Evolutionary conservation across 2,797 vertebrate genomes (phyloP).

Genomic region (Crocodylus rhombifer): DNA sequence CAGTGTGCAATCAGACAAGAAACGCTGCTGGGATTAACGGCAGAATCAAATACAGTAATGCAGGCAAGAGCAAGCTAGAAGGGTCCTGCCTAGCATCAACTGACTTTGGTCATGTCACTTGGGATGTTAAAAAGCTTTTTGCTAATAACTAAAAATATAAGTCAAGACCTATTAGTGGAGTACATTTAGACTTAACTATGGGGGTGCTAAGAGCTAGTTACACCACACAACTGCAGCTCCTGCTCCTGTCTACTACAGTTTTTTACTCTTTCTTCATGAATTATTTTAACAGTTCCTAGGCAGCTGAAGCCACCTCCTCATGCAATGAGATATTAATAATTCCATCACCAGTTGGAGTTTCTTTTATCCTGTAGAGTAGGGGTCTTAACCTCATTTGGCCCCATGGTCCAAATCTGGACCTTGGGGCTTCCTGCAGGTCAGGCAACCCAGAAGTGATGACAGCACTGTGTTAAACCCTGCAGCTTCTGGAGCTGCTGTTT

Average conservation of each 20-base stretch:
- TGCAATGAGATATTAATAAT: neutral
- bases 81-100: neutral
- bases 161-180: neutral
- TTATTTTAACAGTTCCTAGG: neutral
- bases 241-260: neutral
- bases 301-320: neutral
- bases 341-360: neutral
- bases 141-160: neutral
- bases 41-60: neutral
- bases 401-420: no score
- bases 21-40: neutral
- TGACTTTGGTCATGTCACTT: neutral
- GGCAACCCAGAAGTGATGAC: no score
- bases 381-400: no score
- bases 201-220: neutral
- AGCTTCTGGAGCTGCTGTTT: no score
- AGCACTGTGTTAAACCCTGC: no score
- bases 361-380: neutral
- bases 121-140: neutral
- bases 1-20: accelerated
- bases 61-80: neutral
- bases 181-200: neutral
- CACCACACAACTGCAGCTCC: neutral
- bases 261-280: neutral
- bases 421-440: no score